Evolutionary conservation across 2,113 vertebrate genomes (phyloP), one percentile per base, ranked within the genome.

Genomic region (Grantiella picta): DNA sequence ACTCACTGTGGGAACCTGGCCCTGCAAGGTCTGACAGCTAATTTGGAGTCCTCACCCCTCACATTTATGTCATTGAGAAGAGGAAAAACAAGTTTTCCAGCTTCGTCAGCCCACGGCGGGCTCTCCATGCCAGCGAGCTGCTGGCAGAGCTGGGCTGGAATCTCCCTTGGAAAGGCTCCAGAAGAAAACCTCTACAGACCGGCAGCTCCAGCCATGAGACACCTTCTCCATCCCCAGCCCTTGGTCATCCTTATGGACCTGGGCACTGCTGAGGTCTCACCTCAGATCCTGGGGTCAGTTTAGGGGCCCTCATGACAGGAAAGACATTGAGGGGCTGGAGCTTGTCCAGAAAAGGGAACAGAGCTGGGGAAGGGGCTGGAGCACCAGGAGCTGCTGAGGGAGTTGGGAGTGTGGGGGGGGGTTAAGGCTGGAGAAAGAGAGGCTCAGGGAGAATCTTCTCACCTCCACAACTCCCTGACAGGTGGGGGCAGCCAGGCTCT

Each of bases 11-110:
- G 70, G 53, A 90, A 76, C 36, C 69, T 0, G 1, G 65, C 44
- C 57, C 90, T 69, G 50, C 8, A 1, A 90, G 66, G 31, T 65
- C 72, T 92, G 60, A 42, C 63, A 85, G 66, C 57, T 82, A 7
- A 79, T 64, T 31, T 45, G 81, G 90, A 87, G 49, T 54, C 24
- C 78, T 95, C 70, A 52, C 3, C 10, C 80, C 31, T 63, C 52
- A 7, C 11, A 11, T 92, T 75, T 31, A 36, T 27, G 63, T 61
- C 82, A 77, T 20, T 11, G 35, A 80, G 53, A 88, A 91, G 81
- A 89, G n/a, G 88, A 82, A 85, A 94, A 96, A 82, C 92, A 80
- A 94, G 90, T 95, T 95, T 79, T 92, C 79, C 96, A 73, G 85
- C 92, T 94, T 82, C 90, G 52, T 57, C 70, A 87, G 56, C 69